Base-by-base conservation (phyloP, 1,140 invertebrate genomes). In the Atta texana region DNA sequence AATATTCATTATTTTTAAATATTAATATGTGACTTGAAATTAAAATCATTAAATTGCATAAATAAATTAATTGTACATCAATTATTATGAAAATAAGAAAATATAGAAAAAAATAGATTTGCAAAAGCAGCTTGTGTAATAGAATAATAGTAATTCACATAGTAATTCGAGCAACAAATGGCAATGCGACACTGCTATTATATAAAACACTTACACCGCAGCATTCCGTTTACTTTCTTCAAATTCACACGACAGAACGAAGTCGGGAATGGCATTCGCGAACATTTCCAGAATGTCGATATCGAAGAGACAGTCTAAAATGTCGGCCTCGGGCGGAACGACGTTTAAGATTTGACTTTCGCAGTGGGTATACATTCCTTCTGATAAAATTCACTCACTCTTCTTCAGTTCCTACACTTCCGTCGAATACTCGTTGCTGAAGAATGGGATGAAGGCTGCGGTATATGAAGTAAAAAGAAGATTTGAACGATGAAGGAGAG, bases 311-410 rank as follows among this genome's bases (percentile, higher is more conserved):
- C 28, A 39, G 78, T 87, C 57, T 74, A 82, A 86, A 86, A 81
- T 82, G 76, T 87, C 69, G 59, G 34, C 31, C 24, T 24, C 24
- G 24, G 69, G 53, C 39, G 39, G 34, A 81, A 81, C 31, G 61
- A 78, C 49, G 49, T 78, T 85, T 85, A 78, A 78, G 74, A 55
- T 85, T 74, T 66, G 77, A 86, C 77, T 21, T 71, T 63, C 51
- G 55, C 39, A 39, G 16, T 24, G 16, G 6, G 21, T 66, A 82
- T 74, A 82, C 24, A 61, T 72, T 64, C 49, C 77, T 72, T 1
- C 64, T 81, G 66, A 86, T 86, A 71, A 86, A 86, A 86, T 86
- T 82, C 66, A 82, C 68, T 72, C 55, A 71, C 55, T 49, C 55
- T 84, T 39, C 31, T 74, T 84, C 55, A 84, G 49, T 44, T 74